phyloP scores from a whole-genome alignment of 2,113 vertebrate species.

The Balaeniceps rex region DNA sequence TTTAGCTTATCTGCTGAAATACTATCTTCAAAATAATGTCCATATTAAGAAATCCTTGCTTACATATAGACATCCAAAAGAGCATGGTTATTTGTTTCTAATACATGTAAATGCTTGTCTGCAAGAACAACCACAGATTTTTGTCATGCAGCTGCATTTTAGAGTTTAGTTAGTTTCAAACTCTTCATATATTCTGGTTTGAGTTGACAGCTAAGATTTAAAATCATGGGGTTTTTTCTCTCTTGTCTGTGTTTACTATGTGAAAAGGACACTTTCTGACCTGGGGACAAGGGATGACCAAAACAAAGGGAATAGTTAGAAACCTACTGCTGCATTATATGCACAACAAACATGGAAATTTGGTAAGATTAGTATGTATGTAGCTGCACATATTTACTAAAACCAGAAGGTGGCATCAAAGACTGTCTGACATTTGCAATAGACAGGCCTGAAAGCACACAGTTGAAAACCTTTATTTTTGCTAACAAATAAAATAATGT shows the following conservation, averaged over 20 bases:
- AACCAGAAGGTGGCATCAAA: slow-evolving; percentile 58
- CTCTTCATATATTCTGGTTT: background rate
- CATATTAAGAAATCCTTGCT: background rate
- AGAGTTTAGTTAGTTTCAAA: background rate
- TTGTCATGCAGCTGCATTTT: background rate
- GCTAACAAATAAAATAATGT: background rate
- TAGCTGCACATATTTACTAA: background rate
- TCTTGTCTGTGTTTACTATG: background rate
- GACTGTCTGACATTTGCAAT: background rate
- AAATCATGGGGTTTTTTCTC: background rate
- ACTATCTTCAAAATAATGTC: background rate
- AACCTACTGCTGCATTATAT: background rate
- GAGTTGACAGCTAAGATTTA: background rate
- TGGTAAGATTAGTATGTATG: background rate
- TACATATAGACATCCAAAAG: background rate
- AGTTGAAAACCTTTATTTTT: background rate
- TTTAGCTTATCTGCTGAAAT: background rate
- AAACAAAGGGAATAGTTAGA: background rate
- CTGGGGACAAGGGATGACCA: background rate
- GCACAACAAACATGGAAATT: background rate
- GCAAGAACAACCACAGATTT: background rate
- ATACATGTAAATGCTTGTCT: background rate
- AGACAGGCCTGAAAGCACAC: background rate
- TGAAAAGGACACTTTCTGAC: background rate
- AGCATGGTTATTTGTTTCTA: background rate